phyloP scores from a whole-genome alignment of 2,113 vertebrate genomes.

The Pogona vitticeps region DNA sequence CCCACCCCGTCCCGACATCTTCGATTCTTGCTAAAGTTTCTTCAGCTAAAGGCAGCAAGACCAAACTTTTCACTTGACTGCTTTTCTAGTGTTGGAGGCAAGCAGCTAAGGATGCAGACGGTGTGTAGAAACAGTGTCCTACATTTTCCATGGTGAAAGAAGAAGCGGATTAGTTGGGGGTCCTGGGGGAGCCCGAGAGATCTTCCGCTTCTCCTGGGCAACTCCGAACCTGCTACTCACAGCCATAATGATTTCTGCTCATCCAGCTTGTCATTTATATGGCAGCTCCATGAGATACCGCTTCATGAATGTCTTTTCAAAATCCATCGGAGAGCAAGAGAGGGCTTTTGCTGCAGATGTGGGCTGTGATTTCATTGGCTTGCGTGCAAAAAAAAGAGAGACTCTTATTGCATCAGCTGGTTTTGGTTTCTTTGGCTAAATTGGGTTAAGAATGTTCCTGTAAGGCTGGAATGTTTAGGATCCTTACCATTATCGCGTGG shows the following conservation, averaged over 20 bases:
- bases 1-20: too few relatives aligned
- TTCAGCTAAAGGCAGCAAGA: too few relatives aligned
- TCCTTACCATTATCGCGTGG: too few relatives aligned
- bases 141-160: background rate
- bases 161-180: background rate
- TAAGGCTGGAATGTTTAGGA: background rate
- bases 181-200: background rate
- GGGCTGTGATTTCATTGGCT: slow-evolving; percentile 21
- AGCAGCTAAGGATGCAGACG: background rate
- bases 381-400: slow-evolving; percentile 16
- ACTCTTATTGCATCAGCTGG: slow-evolving; percentile 12
- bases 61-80: too few relatives aligned
- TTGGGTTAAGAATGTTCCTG: background rate
- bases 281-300: background rate
- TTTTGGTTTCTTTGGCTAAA: slow-evolving; percentile 25
- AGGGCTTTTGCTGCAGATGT: background rate
- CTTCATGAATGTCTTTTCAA: background rate
- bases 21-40: too few relatives aligned
- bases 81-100: too few relatives aligned
- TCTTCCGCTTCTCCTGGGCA: background rate
- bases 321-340: background rate
- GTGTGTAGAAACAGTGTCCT: background rate
- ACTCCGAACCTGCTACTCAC: background rate
- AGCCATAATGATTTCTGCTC: background rate
- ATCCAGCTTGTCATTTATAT: background rate